Evolutionary conservation across 2,113 vertebrate genomes (phyloP).

Genomic region (Cyphomyrus discorhynchus): DNA sequence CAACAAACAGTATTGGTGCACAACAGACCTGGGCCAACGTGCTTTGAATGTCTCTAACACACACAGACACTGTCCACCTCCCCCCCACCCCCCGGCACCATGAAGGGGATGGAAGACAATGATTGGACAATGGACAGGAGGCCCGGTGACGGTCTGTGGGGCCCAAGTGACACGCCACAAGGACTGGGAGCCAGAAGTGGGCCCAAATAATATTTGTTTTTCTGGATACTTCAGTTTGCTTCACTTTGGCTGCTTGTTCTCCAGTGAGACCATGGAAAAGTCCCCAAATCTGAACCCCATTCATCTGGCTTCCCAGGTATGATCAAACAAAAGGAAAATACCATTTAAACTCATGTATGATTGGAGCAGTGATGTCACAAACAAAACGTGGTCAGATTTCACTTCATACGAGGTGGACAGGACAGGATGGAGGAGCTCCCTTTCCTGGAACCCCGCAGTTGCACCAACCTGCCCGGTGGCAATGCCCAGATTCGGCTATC

Average conservation of each 20-base stretch:
- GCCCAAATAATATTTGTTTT: background rate
- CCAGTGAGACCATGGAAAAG: background rate
- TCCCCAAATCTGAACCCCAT: background rate
- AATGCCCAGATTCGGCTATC: constrained; percentile 23
- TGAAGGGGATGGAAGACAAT: background rate
- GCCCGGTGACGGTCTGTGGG: background rate
- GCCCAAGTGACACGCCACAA: background rate
- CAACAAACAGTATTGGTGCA: background rate
- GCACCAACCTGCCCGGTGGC: constrained; percentile 29
- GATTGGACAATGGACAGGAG: background rate
- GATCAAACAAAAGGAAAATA: background rate
- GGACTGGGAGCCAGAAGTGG: background rate
- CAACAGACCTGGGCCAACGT: background rate
- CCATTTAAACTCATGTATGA: background rate
- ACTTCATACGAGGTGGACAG: background rate
- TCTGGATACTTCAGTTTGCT: background rate
- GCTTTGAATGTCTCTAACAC: background rate
- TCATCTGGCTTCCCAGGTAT: background rate
- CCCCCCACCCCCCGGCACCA: background rate
- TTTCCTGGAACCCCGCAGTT: background rate
- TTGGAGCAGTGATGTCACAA: background rate
- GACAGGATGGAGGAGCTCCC: background rate
- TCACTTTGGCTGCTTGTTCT: background rate
- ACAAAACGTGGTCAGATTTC: background rate
- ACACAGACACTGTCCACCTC: background rate